phyloP scores from a whole-genome alignment of 2,888 invertebrate genomes.

The Acronicta psi region DNA sequence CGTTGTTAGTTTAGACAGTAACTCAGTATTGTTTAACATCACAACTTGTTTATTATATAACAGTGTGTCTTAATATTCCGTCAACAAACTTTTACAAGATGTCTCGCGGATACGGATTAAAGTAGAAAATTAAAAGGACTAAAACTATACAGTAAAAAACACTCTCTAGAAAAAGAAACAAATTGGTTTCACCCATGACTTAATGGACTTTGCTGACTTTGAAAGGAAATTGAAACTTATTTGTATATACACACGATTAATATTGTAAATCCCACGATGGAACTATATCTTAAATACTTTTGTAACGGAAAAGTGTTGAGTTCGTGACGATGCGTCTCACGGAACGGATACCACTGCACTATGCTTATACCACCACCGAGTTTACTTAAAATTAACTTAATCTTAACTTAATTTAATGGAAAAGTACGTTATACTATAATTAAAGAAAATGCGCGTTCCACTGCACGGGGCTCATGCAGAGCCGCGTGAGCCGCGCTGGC shows the following conservation, averaged over 20 bases:
- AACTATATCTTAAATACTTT: slow-evolving; percentile 13
- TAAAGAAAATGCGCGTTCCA: slow-evolving; percentile 46
- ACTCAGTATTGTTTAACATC: slow-evolving; percentile 6
- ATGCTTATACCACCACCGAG: too few species aligned
- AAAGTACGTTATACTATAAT: slow-evolving; percentile 29
- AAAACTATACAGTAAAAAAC: slow-evolving; percentile 29
- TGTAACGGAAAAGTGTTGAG: too few species aligned
- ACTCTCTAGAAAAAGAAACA: slow-evolving; percentile 47
- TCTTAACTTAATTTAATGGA: too few species aligned
- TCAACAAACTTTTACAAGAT: slow-evolving; percentile 43
- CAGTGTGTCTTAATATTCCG: slow-evolving; percentile 45
- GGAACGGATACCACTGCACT: too few species aligned
- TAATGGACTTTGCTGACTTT: slow-evolving; percentile 67
- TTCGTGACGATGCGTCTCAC: too few species aligned
- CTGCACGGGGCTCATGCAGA: slow-evolving; percentile 61
- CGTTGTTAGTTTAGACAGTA: too few species aligned
- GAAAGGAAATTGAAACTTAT: slow-evolving; percentile 57
- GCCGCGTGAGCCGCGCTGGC: slow-evolving; percentile 66
- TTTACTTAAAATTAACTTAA: too few species aligned
- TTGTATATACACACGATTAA: slow-evolving; percentile 45
- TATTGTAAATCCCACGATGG: slow-evolving; percentile 52
- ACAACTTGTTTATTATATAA: slow-evolving; percentile 34
- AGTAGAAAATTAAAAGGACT: slow-evolving; percentile 34
- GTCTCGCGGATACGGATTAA: slow-evolving; percentile 49
- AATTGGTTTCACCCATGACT: slow-evolving; percentile 63